phyloP scores from a whole-genome alignment of 2,797 vertebrate genomes.

The Lepus oiostolus region DNA sequence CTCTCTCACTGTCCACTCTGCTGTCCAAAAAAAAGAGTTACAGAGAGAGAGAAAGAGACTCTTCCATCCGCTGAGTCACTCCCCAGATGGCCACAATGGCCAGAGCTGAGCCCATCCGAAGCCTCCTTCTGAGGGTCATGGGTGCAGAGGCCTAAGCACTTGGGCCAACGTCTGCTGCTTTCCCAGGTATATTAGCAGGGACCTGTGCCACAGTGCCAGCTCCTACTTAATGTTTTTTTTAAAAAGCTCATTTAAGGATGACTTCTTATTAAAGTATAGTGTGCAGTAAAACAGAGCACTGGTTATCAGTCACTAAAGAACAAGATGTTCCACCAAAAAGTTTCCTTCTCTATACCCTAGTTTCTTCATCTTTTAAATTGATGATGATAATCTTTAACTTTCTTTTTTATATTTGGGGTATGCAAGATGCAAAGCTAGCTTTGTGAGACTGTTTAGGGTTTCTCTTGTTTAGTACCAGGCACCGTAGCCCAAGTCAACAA shows the following conservation, averaged over 20 bases:
- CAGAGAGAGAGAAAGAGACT: too few relatives aligned
- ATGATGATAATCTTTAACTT: not conserved
- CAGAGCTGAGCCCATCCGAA: too few relatives aligned
- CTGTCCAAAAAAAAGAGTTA: too few relatives aligned
- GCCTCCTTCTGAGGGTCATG: too few relatives aligned
- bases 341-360: not conserved
- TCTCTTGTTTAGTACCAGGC: not conserved
- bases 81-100: too few relatives aligned
- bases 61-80: too few relatives aligned
- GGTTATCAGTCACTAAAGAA: conserved; percentile 15
- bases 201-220: too few relatives aligned
- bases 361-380: conserved; percentile 32
- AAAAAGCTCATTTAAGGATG: conserved; percentile 8
- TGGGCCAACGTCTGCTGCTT: too few relatives aligned
- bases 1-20: too few relatives aligned
- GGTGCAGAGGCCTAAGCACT: too few relatives aligned
- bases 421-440: not conserved
- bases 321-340: not conserved
- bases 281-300: not conserved
- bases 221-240: not conserved
- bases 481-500: not conserved
- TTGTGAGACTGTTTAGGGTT: not conserved
- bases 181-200: too few relatives aligned
- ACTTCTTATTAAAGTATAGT: not conserved
- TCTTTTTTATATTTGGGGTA: not conserved